Percentiles rank a stretch among this genome's conserved stretches.
Evolutionary conservation across 2,797 vertebrate genomes (phyloP).

Genomic region (Phyllotis vaccarum): DNA sequence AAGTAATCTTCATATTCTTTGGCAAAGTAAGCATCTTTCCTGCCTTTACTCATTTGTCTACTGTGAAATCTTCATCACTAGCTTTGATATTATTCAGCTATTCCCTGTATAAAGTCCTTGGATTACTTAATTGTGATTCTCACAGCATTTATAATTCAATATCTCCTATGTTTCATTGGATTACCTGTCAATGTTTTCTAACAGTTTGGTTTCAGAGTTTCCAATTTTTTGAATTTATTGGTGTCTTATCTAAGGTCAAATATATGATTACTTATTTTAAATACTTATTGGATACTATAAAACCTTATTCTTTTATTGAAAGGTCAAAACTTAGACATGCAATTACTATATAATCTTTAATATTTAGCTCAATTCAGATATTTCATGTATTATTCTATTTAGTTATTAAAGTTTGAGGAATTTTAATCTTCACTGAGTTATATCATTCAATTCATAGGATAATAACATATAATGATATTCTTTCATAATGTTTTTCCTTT

Average conservation of each 20-base stretch:
- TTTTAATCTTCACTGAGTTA: background rate
- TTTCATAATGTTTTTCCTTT: background rate
- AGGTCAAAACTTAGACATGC: background rate
- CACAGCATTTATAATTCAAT: background rate
- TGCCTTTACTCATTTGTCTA: background rate
- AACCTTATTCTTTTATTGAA: background rate
- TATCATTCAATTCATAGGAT: background rate
- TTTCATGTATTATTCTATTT: background rate
- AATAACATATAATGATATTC: background rate
- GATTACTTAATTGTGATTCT: background rate
- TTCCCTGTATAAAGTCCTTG: background rate
- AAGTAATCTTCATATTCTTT: background rate
- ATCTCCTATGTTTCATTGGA: background rate
- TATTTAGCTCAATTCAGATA: constrained; percentile 12
- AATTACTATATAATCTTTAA: background rate
- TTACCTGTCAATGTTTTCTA: background rate
- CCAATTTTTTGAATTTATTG: background rate
- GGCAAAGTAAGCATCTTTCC: background rate
- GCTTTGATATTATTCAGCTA: background rate
- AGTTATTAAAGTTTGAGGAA: background rate
- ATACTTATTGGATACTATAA: background rate
- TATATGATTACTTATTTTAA: background rate
- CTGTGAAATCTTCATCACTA: background rate
- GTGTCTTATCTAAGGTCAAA: background rate
- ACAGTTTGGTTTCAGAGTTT: constrained; percentile 4